These are phyloP conservation scores for Oenanthe melanoleuca DNA, from an alignment of 2,113 vertebrate genomes.

Conservation along the genomic window DNA sequence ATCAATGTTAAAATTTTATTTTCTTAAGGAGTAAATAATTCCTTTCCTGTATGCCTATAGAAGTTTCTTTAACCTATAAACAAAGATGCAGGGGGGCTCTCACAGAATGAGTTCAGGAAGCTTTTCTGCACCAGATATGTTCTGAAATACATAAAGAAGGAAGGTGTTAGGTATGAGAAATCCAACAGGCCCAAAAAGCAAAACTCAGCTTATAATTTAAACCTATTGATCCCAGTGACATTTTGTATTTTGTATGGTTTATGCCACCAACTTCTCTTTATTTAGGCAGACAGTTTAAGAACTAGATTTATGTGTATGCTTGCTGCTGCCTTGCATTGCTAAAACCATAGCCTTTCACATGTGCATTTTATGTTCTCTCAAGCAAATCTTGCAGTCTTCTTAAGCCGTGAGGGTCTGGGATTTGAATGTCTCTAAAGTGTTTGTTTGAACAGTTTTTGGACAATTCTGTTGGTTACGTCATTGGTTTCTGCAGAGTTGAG, in stretches of 20 bases:
- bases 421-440: background rate
- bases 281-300: background rate
- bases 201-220: background rate
- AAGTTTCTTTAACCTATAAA: background rate
- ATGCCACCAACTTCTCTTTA: background rate
- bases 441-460: background rate
- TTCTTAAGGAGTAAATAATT: background rate
- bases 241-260: background rate
- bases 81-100: background rate
- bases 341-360: fast-evolving
- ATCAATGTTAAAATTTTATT: background rate
- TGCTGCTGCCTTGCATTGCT: background rate
- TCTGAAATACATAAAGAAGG: background rate
- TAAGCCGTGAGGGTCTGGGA: background rate
- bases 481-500: background rate
- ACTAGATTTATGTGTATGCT: background rate
- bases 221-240: background rate
- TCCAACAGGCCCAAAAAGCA: background rate
- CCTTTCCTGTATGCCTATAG: background rate
- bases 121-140: background rate
- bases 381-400: background rate
- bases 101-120: background rate
- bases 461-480: background rate
- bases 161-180: background rate
- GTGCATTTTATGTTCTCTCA: background rate